Evolutionary conservation across 2,113 vertebrate species (phyloP), one percentile per base, ranked within the genome.

Genomic region (Grantiella picta): DNA sequence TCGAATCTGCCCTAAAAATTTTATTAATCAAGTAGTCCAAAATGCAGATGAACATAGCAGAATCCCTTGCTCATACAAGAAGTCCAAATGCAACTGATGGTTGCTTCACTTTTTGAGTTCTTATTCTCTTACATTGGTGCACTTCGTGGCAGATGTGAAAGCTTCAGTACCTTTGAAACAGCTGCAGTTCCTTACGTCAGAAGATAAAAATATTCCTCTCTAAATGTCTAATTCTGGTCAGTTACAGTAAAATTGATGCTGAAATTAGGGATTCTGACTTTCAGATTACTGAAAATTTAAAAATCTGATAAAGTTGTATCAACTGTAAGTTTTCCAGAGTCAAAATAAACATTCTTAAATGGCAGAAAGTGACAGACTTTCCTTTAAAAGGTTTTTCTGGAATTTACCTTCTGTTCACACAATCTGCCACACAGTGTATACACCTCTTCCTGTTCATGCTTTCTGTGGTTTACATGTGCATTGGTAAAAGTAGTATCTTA

Each of bases 331-430:
- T 91, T 79, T 70, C 50, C 66, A 71, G 44, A 61, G 57, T 69
- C 25, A 89, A 85, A 85, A 82, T 87, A 94, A 95, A 77, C 18
- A 59, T 24, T 65, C 4, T 72, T 61, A 38, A 87, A 66, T 50
- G 49, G 49, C 53, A 95, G 73, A 94, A 92, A 85, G 42, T 91
- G 87, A 72, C 66, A 69, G 22, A 72, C 80, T 94, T 95, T 80
- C 63, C 63, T 82, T 89, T 65, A 57, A 80, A 71, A 36, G 7
- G 8, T 81, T 93, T 91, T 86, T 91, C 49, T 89, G 78, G 87
- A 91, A 91, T 94, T 97, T 52, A 96, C 94, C 82, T 88, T 92
- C 81, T 95, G 54, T 87, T 92, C 89, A 52, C 50, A 35, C 45
- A 65, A 10, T 65, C 73, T 94, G 61, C 66, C 4, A 2, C 47